phyloP scores from a whole-genome alignment of 1,140 invertebrate species.

The Formica exsecta region DNA sequence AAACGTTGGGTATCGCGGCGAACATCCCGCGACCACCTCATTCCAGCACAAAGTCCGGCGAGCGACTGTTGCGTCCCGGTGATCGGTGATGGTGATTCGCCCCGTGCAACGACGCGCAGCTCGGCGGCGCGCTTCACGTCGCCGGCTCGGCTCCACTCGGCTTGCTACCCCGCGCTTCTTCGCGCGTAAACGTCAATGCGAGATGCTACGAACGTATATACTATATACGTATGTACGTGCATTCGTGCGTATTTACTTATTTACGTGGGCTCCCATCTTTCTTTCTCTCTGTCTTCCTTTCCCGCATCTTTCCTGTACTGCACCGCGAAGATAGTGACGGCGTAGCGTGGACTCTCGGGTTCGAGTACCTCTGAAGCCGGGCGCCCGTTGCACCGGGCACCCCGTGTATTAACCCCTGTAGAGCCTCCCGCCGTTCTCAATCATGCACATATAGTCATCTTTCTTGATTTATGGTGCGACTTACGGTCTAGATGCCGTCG shows the following conservation, averaged over 20 bases:
- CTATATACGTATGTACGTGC: not conserved
- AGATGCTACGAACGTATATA: conserved; percentile 18
- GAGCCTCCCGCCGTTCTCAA: not conserved
- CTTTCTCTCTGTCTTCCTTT: not conserved
- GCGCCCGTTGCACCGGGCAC: not conserved
- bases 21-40: conserved; percentile 43
- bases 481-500: not conserved
- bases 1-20: conserved; percentile 25
- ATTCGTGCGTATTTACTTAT: not conserved
- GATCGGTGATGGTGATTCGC: not conserved
- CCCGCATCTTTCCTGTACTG: not conserved
- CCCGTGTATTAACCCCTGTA: conserved; percentile 8
- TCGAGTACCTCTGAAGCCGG: not conserved
- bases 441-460: not conserved
- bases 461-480: conserved; percentile 11
- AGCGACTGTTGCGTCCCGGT: conserved; percentile 79
- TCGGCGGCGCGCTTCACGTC: not conserved
- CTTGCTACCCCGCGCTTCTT: conserved; percentile 65
- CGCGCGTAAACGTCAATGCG: conserved; percentile 76
- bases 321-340: not conserved
- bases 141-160: conserved; percentile 33
- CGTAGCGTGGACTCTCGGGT: not conserved
- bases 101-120: not conserved
- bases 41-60: conserved; percentile 69
- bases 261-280: not conserved